Evolutionary conservation across 2,113 vertebrate species (phyloP), one percentile per base, ranked within the genome.

Genomic region (Clarias magur): DNA sequence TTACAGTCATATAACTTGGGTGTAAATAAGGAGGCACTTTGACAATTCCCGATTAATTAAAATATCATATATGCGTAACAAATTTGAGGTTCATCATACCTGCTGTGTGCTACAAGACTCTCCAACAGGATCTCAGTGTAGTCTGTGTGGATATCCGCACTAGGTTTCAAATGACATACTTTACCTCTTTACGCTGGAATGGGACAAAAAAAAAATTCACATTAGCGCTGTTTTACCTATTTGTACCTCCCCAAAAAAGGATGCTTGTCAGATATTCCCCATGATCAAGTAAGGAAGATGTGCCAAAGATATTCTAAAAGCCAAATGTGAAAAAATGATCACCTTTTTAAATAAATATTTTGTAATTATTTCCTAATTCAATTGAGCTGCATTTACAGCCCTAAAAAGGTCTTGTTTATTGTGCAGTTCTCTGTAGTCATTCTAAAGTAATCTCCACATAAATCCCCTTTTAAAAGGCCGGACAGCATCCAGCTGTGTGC

Each of bases 401-500:
- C 80, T 67, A 85, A 76, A 88, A 78, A 89, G 89, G 89, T 85
- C 84, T 89, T 85, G 83, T 82, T 88, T 88, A 86, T 81, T 80
- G 67, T 88, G 73, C 84, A 65, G 86, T 73, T 89, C 86, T 89
- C 89, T 86, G 81, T 82, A 85, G 85, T 92, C 88, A 89, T 88
- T 88, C 89, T 85, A 89, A 85, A 84, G 85, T 87, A 89, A 87
- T 91, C 91, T 91, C 91, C 88, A 91, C 91, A 93, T 89, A 92
- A 93, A 92, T 94, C 93, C 94, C 90, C 88, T 91, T 90, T 91
- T 91, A 81, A 88, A 81, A 91, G 90, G 90, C 91, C 92, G 93
- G 92, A 89, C 85, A 88, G 91, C 93, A 92, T 95, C 93, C 92
- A 93, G 93, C 84, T 92, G 91, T 13, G 63, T 78, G 89, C 90